Evolutionary conservation across 2,797 vertebrate species (phyloP).

Genomic region (Tenualosa thibaudeaui): DNA sequence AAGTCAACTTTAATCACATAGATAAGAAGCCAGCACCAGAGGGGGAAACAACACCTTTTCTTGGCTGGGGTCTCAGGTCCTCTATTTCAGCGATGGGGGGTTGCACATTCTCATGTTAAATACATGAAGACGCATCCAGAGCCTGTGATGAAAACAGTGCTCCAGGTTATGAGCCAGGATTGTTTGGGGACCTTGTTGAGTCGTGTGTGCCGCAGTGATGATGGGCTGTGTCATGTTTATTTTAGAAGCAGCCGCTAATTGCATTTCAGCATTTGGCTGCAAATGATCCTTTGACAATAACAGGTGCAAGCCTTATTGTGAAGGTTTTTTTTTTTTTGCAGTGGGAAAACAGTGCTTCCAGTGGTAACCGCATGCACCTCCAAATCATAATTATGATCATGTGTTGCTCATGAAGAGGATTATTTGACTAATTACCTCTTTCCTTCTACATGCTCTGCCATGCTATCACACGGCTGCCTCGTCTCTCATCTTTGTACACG

Average conservation of each 20-base stretch:
- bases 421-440: background rate
- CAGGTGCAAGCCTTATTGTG: background rate
- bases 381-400: background rate
- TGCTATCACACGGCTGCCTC: background rate
- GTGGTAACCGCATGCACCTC: background rate
- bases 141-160: background rate
- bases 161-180: conserved; percentile 4
- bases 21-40: conserved; percentile 36
- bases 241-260: background rate
- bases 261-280: background rate
- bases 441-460: background rate
- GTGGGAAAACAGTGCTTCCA: background rate
- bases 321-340: background rate
- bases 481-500: conserved; percentile 26
- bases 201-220: background rate
- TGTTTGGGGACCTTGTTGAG: background rate
- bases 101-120: conserved; percentile 38
- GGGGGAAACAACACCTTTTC: conserved; percentile 34
- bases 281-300: background rate
- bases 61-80: conserved; percentile 26
- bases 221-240: background rate
- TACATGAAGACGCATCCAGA: conserved; percentile 33
- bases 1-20: conserved; percentile 44
- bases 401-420: background rate
- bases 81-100: conserved; percentile 29